Conservation (phyloP, 2,113 vertebrate species). For the Phocoena phocoena region DNA sequence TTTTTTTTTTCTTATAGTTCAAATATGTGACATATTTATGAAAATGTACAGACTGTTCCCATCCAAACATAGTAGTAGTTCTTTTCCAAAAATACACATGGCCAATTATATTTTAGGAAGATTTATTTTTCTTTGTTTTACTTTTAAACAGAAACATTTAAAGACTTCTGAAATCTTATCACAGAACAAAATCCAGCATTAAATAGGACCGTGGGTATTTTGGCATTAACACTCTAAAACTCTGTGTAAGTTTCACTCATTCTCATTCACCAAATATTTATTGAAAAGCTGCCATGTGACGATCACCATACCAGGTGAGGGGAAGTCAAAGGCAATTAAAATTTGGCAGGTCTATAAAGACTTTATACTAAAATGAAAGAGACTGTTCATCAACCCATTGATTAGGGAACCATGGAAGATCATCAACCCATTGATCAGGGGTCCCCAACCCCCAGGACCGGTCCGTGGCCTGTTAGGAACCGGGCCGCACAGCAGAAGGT, state of each 20-base stretch:
- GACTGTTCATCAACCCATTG: not conserved
- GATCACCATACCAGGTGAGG: not conserved
- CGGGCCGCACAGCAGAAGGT: too few species aligned
- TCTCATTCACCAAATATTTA: not conserved
- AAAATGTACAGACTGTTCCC: slow-evolving; percentile 53
- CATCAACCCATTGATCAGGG: too few species aligned
- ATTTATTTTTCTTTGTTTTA: slow-evolving; percentile 53
- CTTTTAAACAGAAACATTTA: slow-evolving; percentile 34
- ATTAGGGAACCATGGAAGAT: not conserved
- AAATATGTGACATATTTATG: slow-evolving; percentile 53
- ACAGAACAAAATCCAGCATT: not conserved
- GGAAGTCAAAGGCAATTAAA: not conserved
- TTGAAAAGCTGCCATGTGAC: not conserved
- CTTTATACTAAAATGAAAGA: not conserved
- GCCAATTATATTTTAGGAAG: slow-evolving; percentile 35
- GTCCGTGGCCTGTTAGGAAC: too few species aligned
- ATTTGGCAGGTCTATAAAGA: not conserved
- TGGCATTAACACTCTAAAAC: not conserved
- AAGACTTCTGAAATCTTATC: not conserved
- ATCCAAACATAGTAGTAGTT: slow-evolving; percentile 34
- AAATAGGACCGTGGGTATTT: not conserved
- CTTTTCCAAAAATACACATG: slow-evolving; percentile 59
- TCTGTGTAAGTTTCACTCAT: not conserved
- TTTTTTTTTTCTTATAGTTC: slow-evolving; percentile 36
- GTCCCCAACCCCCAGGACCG: too few species aligned